These are phyloP conservation scores for Phaonia tiefii DNA, from an alignment of 2,888 invertebrate genomes.

Conservation along the genomic window DNA sequence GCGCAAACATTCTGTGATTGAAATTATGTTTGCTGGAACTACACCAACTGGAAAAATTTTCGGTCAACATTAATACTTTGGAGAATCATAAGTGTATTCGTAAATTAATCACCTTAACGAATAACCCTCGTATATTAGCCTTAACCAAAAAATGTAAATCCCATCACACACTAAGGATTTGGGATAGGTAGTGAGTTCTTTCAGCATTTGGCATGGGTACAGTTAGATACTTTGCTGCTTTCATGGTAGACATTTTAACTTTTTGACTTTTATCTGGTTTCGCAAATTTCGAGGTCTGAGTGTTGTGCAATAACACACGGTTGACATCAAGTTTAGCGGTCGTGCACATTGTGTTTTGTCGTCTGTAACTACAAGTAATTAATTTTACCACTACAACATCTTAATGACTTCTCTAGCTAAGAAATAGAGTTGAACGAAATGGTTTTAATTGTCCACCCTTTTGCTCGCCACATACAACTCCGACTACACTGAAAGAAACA, in stretches of 20 bases:
- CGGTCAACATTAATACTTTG: too few relatives aligned
- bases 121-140: too few relatives aligned
- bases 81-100: too few relatives aligned
- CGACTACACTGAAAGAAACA: too few relatives aligned
- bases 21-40: too few relatives aligned
- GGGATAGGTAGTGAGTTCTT: too few relatives aligned
- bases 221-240: neutral
- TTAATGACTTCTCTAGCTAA: constrained; percentile 79
- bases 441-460: neutral
- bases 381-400: constrained; percentile 81
- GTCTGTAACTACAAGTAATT: constrained; percentile 80
- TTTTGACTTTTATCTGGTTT: constrained; percentile 8
- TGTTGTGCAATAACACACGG: constrained; percentile 12
- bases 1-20: too few relatives aligned
- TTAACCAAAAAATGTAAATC: too few relatives aligned
- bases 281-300: neutral
- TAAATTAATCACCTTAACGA: too few relatives aligned
- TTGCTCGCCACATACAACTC: too few relatives aligned
- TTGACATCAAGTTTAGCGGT: constrained; percentile 67
- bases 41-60: too few relatives aligned
- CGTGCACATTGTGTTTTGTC: constrained; percentile 75
- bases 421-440: constrained; percentile 22
- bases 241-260: constrained; percentile 11
- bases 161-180: too few relatives aligned
- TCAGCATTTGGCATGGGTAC: constrained; percentile 1